Conservation (phyloP, 2,113 vertebrate genomes). For the Elephas maximus region DNA sequence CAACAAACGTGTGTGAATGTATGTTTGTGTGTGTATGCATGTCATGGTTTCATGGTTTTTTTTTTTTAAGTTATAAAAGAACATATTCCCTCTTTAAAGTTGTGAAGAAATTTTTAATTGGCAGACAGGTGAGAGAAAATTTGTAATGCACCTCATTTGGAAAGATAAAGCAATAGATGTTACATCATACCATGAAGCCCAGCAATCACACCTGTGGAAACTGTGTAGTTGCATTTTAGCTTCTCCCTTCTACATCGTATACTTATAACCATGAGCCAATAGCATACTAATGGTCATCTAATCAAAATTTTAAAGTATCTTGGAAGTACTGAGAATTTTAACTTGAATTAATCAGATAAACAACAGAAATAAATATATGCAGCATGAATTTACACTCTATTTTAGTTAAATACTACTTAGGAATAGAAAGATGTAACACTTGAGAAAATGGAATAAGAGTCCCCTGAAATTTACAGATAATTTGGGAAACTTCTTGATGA, state of each 20-base stretch:
- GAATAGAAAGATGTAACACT: constrained; percentile 46
- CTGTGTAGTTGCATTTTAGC: constrained; percentile 65
- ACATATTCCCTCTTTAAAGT: constrained; percentile 44
- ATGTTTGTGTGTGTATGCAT: neutral
- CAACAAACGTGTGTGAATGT: neutral
- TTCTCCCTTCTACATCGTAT: constrained; percentile 73
- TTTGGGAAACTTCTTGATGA: constrained; percentile 65
- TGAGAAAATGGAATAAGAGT: constrained; percentile 61
- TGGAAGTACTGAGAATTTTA: constrained; percentile 59
- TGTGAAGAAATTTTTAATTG: constrained; percentile 56
- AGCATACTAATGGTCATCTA: constrained; percentile 31
- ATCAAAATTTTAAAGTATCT: constrained; percentile 39
- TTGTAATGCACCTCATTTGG: constrained; percentile 32
- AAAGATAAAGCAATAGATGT: constrained; percentile 57
- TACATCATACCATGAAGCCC: constrained; percentile 22
- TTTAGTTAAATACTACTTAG: constrained; percentile 19
- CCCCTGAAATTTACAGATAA: constrained; percentile 66
- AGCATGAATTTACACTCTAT: constrained; percentile 24
- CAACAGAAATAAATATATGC: constrained; percentile 72
- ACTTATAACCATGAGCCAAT: constrained; percentile 27
- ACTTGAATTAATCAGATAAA: constrained; percentile 68
- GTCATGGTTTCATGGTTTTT: neutral
- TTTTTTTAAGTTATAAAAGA: constrained; percentile 49
- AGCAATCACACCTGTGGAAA: constrained; percentile 36
- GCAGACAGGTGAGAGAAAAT: constrained; percentile 19